Base-by-base conservation (phyloP, 2,888 invertebrate species). In the Drepanosiphum platanoidis region DNA sequence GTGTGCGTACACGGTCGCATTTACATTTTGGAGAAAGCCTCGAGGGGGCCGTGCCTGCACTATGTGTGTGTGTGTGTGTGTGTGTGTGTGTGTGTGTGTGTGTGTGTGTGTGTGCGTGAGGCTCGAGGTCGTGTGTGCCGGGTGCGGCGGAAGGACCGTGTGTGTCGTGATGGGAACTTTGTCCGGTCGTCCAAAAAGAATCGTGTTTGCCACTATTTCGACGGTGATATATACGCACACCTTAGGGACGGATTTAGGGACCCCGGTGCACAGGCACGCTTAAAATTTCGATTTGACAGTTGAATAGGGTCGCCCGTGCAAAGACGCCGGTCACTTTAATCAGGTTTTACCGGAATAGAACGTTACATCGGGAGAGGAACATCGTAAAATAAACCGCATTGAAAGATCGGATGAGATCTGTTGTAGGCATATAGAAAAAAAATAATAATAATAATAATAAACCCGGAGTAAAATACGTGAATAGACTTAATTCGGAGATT, bases 311-410 rank as follows among this genome's bases (percentile, higher is more conserved):
- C 64, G 58, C 58, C 64, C 42, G 75, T 0, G 42, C 42, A 79
- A 79, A 79, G 79, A 79, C 68, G 58, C n/a, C 79, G 78, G 78
- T 39, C 52, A 70, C 68, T 46, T 22, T 74, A 83, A 83, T 83
- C 83, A 74, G 83, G 83, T 83, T 83, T 83, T 74, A 74, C 83
- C 72, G 74, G 83, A 83, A 83, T 75, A 66, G 74, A 66, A 61
- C 61, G 13, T 66, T 71, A 18, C 13, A 36, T 58, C 18, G 30
- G 1, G 58, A n/a, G 5, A 78, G 32, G 32, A 68, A 66, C 34
- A 46, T 34, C 34, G 68, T 34, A 15, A 79, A 72, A 82, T 74
- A 42, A 82, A 82, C 42, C 74, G 82, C 82, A 64, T 42, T n/a
- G 42, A 72, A 32, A 82, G 58, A 58, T 71, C 30, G 39, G 39